Percentiles rank a stretch among this genome's conserved stretches.
These are phyloP conservation scores for Pocillopora meandrina DNA, from an alignment of 92 coral and sea anemone species.

Conservation along the genomic window DNA sequence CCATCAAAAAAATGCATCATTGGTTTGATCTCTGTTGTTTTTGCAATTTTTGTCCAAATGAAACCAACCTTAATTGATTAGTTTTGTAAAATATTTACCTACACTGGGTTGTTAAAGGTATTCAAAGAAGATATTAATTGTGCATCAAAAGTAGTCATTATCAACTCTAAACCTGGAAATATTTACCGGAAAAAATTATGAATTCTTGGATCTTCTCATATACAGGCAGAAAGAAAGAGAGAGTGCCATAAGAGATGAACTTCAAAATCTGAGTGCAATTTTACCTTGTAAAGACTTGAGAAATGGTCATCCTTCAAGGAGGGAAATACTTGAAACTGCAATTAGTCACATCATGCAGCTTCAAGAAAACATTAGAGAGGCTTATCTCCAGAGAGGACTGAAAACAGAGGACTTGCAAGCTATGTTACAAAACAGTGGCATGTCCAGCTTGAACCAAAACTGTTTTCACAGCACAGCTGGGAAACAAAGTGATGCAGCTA, in stretches of 20 bases:
- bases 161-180: too few relatives aligned
- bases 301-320: slow-evolving; percentile 29
- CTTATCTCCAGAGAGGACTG: slow-evolving; percentile 36
- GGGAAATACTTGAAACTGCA: slow-evolving; percentile 39
- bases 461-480: background rate
- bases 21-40: background rate
- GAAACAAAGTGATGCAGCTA: background rate
- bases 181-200: background rate
- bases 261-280: slow-evolving; percentile 42
- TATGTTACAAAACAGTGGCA: background rate
- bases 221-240: slow-evolving; percentile 67
- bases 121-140: too few relatives aligned
- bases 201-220: background rate
- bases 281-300: slow-evolving; percentile 35
- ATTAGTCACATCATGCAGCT: slow-evolving; percentile 28
- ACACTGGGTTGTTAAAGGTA: too few relatives aligned
- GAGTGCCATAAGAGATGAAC: slow-evolving; percentile 54
- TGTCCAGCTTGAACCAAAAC: background rate
- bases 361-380: slow-evolving; percentile 34
- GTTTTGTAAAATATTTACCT: too few relatives aligned
- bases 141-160: too few relatives aligned
- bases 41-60: background rate
- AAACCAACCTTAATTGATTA: too few relatives aligned
- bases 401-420: slow-evolving; percentile 31
- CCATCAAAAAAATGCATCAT: too few relatives aligned